These are phyloP conservation scores for Fregetta grallaria DNA, from an alignment of 2,113 vertebrate genomes.

Conservation along the genomic window DNA sequence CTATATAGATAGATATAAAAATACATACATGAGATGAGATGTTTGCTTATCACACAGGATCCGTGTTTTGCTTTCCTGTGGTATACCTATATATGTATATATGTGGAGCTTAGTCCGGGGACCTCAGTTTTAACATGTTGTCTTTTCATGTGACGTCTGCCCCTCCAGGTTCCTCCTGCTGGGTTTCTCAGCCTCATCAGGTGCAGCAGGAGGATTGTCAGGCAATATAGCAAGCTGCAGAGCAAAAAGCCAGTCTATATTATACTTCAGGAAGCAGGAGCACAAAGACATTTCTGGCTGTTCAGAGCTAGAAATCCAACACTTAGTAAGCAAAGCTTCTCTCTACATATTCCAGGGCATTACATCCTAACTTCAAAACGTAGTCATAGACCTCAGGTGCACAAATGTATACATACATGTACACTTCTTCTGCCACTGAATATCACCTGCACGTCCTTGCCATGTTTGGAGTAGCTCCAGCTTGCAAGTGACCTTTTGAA, in stretches of 20 bases:
- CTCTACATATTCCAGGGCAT: background rate
- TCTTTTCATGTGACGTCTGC: background rate
- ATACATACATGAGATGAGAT: background rate
- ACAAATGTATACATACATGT: background rate
- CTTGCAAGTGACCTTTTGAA: background rate
- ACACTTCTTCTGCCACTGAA: background rate
- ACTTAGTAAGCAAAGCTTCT: background rate
- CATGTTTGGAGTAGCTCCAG: background rate
- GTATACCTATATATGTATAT: background rate
- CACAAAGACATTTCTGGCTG: background rate
- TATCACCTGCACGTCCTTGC: background rate
- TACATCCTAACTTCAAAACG: background rate
- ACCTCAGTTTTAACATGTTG: background rate
- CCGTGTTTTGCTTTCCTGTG: background rate
- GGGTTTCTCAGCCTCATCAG: background rate
- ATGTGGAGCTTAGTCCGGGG: background rate
- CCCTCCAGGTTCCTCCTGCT: background rate
- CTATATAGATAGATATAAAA: too few species aligned
- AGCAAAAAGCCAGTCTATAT: background rate
- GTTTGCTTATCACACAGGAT: background rate
- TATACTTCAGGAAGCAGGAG: background rate
- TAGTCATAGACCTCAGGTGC: background rate
- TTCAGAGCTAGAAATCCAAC: background rate
- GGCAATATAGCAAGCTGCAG: background rate
- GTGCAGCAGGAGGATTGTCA: background rate